A percentile compares a stretch with the other conserved stretches of the same genome.
phyloP scores from a whole-genome alignment of 1,140 invertebrate genomes.

The Drosophila ambigua region DNA sequence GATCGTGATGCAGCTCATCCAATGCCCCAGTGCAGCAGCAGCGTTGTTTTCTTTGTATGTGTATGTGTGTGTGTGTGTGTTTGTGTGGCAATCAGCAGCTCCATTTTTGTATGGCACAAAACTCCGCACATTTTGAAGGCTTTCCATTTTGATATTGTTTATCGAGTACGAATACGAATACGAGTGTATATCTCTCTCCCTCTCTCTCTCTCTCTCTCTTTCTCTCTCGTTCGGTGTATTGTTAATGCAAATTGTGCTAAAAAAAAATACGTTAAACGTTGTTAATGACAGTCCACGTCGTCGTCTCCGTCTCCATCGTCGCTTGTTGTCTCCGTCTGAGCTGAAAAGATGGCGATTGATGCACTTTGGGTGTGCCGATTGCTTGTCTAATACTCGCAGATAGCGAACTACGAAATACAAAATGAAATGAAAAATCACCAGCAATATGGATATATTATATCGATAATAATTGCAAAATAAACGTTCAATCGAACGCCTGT shows the following conservation, averaged over 20 bases:
- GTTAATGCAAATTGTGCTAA: slow-evolving; percentile 60
- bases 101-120: slow-evolving; percentile 73
- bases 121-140: slow-evolving; percentile 53
- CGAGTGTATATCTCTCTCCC: slow-evolving; percentile 17
- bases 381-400: slow-evolving; percentile 46
- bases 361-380: slow-evolving; percentile 74
- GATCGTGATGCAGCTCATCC: slow-evolving; percentile 55
- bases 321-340: slow-evolving; percentile 16
- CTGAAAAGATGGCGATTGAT: slow-evolving; percentile 66
- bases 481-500: slow-evolving; percentile 25
- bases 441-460: slow-evolving; percentile 49
- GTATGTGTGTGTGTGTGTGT: background rate
- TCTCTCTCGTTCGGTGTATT: slow-evolving; percentile 9
- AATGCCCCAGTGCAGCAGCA: slow-evolving; percentile 35
- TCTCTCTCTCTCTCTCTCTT: no score
- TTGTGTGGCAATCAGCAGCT: slow-evolving; percentile 65
- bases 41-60: background rate
- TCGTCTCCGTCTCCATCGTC: slow-evolving; percentile 9
- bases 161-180: slow-evolving; percentile 57
- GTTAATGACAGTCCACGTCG: slow-evolving; percentile 72
- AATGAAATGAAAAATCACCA: slow-evolving; percentile 24
- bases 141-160: slow-evolving; percentile 69
- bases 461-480: slow-evolving; percentile 65
- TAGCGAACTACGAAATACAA: background rate
- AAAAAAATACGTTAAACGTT: slow-evolving; percentile 58